phyloP scores from a whole-genome alignment of 2,888 invertebrate species.

The Diploptera punctata region DNA sequence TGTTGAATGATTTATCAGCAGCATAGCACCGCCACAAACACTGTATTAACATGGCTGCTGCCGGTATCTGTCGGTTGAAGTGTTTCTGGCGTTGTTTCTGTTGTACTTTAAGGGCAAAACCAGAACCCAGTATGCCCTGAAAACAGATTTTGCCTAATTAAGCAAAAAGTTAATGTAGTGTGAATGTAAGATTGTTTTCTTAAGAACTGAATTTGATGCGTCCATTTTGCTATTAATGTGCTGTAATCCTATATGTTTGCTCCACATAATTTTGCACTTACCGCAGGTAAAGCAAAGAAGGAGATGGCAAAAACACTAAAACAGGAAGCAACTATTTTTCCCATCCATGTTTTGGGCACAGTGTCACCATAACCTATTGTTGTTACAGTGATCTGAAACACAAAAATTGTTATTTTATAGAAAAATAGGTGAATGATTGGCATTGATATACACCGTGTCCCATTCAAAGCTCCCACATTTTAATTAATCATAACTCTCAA shows the following conservation, averaged over 20 bases:
- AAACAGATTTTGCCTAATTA: too few relatives aligned
- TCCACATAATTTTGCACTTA: too few relatives aligned
- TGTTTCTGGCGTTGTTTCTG: constrained; percentile 88
- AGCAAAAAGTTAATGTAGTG: too few relatives aligned
- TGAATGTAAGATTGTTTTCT: too few relatives aligned
- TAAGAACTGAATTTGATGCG: too few relatives aligned
- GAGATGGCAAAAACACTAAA: constrained; percentile 89
- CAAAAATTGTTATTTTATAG: too few relatives aligned
- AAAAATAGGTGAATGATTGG: too few relatives aligned
- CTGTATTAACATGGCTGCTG: constrained; percentile 83
- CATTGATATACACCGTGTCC: too few relatives aligned
- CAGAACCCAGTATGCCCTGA: constrained; percentile 84
- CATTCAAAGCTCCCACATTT: too few relatives aligned
- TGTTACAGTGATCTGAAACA: constrained; percentile 75
- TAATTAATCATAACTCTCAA: too few relatives aligned
- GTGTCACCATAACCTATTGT: constrained; percentile 89
- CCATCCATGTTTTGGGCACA: constrained; percentile 87
- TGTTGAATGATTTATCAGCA: constrained; percentile 75
- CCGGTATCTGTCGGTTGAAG: constrained; percentile 82
- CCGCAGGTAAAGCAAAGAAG: constrained; percentile 86
- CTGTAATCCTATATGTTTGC: too few relatives aligned
- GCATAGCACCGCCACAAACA: constrained; percentile 80
- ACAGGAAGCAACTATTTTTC: constrained; percentile 84
- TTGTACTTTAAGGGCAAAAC: constrained; percentile 85
- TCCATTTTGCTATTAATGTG: too few relatives aligned